Evolutionary conservation across 2,888 invertebrate species (phyloP), one percentile per base, ranked within the genome.

Genomic region (Ceriagrion tenellum): DNA sequence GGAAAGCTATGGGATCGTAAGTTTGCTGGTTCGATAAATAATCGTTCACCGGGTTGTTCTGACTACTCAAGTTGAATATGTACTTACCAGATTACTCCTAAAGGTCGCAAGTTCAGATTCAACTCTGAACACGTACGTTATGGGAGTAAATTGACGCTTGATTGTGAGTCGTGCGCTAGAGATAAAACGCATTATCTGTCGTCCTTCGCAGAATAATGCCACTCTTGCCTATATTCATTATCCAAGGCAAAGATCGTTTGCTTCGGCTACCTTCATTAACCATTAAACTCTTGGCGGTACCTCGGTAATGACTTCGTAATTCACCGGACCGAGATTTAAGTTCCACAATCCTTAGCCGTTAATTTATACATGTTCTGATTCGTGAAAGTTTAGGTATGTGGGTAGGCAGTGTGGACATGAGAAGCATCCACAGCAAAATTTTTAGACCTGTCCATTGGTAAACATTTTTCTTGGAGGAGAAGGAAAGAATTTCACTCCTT

Each of bases 41-140:
- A 69, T 69, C 69, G 69, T 69, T 69, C 69, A 12, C n/a, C n/a
- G n/a, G 69, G n/a, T n/a, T 18, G 69, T 26, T 69, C n/a, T 16
- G 81, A 81, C 81, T 81, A 8, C 81, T 18, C 35, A 3, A 20
- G 35, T 16, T 8, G 81, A 4, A 30, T 81, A 81, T 12, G n/a
- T 35, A 30, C 81, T 81, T 35, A 81, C 81, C 81, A 81, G 35
- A 81, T 81, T 81, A 81, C 81, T 81, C 81, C 81, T 8, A 81
- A 81, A 81, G 81, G 81, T 81, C 81, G 81, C 35, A 30, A 35
- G 81, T 81, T 81, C 30, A 81, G 16, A 13, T 81, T 30, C 35
- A 35, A 35, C 81, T 81, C 81, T 1, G 81, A 81, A 8, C 81
- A 81, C 81, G 81, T 16, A 35, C 6, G 81, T 35, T 81, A 81